Base-by-base conservation (phyloP, 2,113 vertebrate species). In the Eurystomus gularis region DNA sequence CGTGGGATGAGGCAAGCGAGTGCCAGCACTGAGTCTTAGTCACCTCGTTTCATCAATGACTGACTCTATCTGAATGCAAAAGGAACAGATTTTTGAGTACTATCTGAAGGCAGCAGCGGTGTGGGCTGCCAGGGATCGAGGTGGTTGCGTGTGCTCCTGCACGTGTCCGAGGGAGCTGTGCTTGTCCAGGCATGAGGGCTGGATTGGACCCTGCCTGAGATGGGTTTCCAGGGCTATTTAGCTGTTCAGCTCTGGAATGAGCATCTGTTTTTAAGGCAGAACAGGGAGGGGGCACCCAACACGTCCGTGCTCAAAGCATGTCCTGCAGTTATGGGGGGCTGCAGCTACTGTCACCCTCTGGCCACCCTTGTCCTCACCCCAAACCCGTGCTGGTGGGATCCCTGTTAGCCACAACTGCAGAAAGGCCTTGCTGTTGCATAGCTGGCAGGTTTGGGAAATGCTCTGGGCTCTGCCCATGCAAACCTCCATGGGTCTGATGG, bases 61-160 rank as follows among this genome's bases (percentile, higher is more conserved):
- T 96, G 88, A 17, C 76, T 83, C 68, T 10, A 5, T 37, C 46
- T 93, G 92, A 95, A 96, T 79, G 94, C 52, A 19, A 94, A 90
- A 95, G 72, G 72, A 73, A 46, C 85, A 88, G 90, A 70, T 54
- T 65, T 95, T 17, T 93, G 60, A 60, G 82, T 2, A 11, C 79
- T 79, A 42, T 88, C 68, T 0, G 2, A 80, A 73, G 75, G 89
- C 35, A 5, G 42, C 16, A 81, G 62, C 0, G 0, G 60, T 5
- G 7, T 3, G 0, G 40, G 42, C 71, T 94, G 82, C 48, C 64
- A 55, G 70, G 73, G 70, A 7, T 19, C 1, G 23, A 86, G 48
- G 54, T 1, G 20, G 76, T 3, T 84, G 76, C 2, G 10, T 93
- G 92, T 11, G 54, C 82, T 80, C 57, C 76, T 73, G 79, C 92